Base-by-base conservation (phyloP, 1,140 invertebrate genomes). In the Drosophila dunni region DNA sequence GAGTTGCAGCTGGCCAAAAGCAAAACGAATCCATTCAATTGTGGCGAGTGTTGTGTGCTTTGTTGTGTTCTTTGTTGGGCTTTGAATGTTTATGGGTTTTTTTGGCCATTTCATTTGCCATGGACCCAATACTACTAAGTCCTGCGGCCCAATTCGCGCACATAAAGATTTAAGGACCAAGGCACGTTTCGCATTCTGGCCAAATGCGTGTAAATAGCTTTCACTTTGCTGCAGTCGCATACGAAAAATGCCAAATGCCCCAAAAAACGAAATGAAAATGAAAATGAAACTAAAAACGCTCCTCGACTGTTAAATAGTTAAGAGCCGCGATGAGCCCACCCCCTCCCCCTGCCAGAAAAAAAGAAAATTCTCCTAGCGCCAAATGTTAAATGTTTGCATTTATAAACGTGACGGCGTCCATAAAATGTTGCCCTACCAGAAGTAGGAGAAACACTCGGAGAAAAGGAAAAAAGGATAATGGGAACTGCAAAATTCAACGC, bases 251-350 rank as follows among this genome's bases (percentile, higher is more conserved):
- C 4, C 6, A 56, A 40, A 9, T 15, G 29, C 46, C n/a, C 17
- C 17, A 20, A 20, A 20, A 20, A 20, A 20, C 17, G 17, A 56
- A 45, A 46, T 62, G 62, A 53, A 61, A 78, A 79, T 74, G 63
- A 84, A 88, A 88, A 86, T 76, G 75, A 86, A 86, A 86, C 82
- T 79, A 77, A 88, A 81, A 88, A 77, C 83, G 75, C 79, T 75
- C 57, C 48, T 64, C 64, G 83, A 86, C 82, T 86, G 61, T 60
- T 82, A 85, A 82, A 86, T 82, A 88, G 82, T 75, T 79, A 62
- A 69, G 44, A 45, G 45, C 54, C 15, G 29, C 15, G 40, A 20
- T 54, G 9, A 33, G n/a, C n/a, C 60, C 9, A 36, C 15, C 38
- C 44, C 11, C 20, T 9, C 3, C 45, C 15, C 24, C 4, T n/a